Evolutionary conservation across 1,140 invertebrate species (phyloP).

Genomic region (Caerostris extrusa): DNA sequence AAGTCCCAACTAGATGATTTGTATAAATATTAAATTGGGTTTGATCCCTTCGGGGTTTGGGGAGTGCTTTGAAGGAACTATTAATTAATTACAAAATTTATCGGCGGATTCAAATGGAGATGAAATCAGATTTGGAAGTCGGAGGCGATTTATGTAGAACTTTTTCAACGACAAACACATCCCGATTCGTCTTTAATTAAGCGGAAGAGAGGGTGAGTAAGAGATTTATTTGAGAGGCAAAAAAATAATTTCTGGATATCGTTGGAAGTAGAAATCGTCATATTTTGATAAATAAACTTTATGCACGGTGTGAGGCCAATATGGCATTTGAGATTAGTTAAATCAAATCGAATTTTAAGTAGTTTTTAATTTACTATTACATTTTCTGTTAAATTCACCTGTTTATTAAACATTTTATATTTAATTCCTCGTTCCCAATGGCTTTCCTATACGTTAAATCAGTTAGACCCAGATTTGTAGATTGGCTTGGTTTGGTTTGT

Average conservation of each 20-base stretch:
- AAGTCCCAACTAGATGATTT: constrained; percentile 45
- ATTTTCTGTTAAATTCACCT: too few relatives aligned
- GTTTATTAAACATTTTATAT: too few relatives aligned
- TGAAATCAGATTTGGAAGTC: constrained; percentile 47
- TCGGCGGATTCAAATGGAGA: constrained; percentile 30
- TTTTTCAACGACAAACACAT: constrained; percentile 20
- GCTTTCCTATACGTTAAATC: too few relatives aligned
- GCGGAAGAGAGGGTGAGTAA: neutral
- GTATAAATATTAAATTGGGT: constrained; percentile 57
- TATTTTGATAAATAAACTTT: too few relatives aligned
- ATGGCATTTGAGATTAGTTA: too few relatives aligned
- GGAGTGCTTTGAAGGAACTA: constrained; percentile 12
- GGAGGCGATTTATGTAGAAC: constrained; percentile 26
- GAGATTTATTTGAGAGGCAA: neutral
- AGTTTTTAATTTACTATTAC: too few relatives aligned
- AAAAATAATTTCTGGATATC: neutral
- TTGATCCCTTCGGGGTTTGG: neutral
- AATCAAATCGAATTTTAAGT: too few relatives aligned
- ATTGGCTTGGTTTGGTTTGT: too few relatives aligned
- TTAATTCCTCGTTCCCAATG: too few relatives aligned
- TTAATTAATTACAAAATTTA: constrained; percentile 57
- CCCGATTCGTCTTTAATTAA: constrained; percentile 24
- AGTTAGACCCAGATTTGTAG: too few relatives aligned
- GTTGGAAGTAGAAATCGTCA: neutral
- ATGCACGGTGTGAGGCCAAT: too few relatives aligned